Conservation (phyloP, 2,888 invertebrate genomes). For the Cyclophora albipunctata region DNA sequence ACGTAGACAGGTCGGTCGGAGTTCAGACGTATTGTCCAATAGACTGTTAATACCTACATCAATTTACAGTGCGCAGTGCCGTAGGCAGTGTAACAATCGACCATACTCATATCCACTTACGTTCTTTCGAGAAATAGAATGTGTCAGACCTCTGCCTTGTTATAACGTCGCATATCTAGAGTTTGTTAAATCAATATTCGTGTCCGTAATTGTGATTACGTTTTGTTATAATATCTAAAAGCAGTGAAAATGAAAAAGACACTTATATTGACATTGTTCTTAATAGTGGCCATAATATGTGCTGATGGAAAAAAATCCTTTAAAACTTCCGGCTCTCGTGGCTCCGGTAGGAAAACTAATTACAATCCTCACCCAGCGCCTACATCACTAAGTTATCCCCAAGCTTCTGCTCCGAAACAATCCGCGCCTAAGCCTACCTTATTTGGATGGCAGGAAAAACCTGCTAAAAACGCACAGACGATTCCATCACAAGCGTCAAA, state of each 20-base stretch:
- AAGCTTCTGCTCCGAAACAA: conserved; percentile 35
- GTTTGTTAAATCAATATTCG: neutral
- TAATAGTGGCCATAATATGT: conserved; percentile 28
- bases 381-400: conserved; percentile 57
- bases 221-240: neutral
- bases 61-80: conserved; percentile 28
- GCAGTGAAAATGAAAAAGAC: conserved; percentile 37
- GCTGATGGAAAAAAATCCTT: conserved; percentile 49
- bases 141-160: conserved; percentile 21
- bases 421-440: conserved; percentile 48
- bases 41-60: neutral
- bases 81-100: conserved; percentile 49
- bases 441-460: conserved; percentile 61
- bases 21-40: conserved; percentile 2
- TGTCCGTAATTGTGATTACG: neutral
- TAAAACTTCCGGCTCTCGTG: conserved; percentile 51
- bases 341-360: conserved; percentile 45
- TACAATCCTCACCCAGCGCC: conserved; percentile 53
- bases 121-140: conserved; percentile 47
- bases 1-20: too few species aligned
- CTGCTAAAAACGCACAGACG: conserved; percentile 39
- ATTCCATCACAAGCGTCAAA: conserved; percentile 24
- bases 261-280: conserved; percentile 28
- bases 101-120: conserved; percentile 28
- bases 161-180: neutral